Percentiles rank a stretch among this genome's conserved stretches.
phyloP scores from a whole-genome alignment of 2,797 vertebrate species.

The Gadopsis marmoratus region DNA sequence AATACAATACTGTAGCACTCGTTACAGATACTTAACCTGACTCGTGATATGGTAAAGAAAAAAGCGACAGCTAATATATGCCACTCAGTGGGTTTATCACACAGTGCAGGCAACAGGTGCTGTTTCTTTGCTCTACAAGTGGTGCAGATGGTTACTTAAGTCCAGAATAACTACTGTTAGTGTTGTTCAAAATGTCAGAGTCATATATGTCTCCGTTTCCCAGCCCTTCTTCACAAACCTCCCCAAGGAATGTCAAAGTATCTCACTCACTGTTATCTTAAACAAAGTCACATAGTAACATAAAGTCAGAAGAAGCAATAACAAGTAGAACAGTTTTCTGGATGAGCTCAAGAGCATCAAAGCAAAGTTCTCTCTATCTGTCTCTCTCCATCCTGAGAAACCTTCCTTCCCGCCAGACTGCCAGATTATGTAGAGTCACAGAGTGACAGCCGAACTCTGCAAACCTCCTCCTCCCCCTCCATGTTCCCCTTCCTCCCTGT shows the following conservation, averaged over 20 bases:
- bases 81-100: slow-evolving; percentile 24
- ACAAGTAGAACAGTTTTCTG: slow-evolving; percentile 13
- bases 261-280: background rate
- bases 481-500: slow-evolving; percentile 55
- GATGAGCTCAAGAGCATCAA: slow-evolving; percentile 13
- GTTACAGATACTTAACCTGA: slow-evolving; percentile 1
- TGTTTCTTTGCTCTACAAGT: slow-evolving; percentile 32
- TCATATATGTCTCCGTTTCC: background rate
- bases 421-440: slow-evolving; percentile 57
- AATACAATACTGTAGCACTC: background rate
- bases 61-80: slow-evolving; percentile 22
- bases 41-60: slow-evolving; percentile 33
- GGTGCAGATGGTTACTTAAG: slow-evolving; percentile 16
- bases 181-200: background rate
- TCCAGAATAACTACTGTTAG: slow-evolving; percentile 7
- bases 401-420: slow-evolving; percentile 67
- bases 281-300: background rate
- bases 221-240: background rate
- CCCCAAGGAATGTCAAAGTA: background rate
- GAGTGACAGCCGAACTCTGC: slow-evolving; percentile 83
- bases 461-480: slow-evolving; percentile 40
- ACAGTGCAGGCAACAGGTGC: slow-evolving; percentile 65
- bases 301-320: background rate
- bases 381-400: slow-evolving; percentile 31
- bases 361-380: slow-evolving; percentile 21